Conservation (phyloP, 1,140 invertebrate species). For the Thereuonema tuberculata region DNA sequence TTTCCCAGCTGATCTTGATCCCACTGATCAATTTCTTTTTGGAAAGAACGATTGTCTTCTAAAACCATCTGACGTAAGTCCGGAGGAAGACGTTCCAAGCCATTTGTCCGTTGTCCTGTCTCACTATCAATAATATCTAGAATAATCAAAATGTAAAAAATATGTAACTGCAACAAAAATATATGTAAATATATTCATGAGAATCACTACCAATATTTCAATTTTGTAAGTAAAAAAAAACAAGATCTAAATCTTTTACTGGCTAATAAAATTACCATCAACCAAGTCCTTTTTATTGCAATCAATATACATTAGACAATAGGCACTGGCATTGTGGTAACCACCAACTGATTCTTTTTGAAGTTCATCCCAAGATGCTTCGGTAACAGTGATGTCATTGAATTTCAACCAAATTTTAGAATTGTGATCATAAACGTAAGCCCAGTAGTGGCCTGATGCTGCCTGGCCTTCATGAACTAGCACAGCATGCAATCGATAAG, state of each 20-base stretch:
- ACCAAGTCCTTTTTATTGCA: slow-evolving; percentile 21
- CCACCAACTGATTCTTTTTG: slow-evolving; percentile 37
- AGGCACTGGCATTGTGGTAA: slow-evolving; percentile 37
- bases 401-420: slow-evolving; percentile 26
- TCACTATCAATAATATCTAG: neutral
- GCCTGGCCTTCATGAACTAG: slow-evolving; percentile 41
- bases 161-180: no score
- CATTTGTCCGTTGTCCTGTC: neutral
- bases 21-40: slow-evolving; percentile 2
- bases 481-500: slow-evolving; percentile 38
- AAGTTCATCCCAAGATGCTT: slow-evolving; percentile 36
- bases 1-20: neutral
- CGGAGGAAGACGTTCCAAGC: neutral
- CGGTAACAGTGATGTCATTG: slow-evolving; percentile 37
- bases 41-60: neutral
- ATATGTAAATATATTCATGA: neutral
- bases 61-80: neutral
- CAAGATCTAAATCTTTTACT: neutral
- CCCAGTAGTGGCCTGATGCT: slow-evolving; percentile 41
- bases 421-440: slow-evolving; percentile 32
- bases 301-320: slow-evolving; percentile 39
- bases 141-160: neutral
- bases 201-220: neutral
- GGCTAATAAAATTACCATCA: slow-evolving; percentile 13
- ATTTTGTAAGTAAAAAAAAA: neutral